Evolutionary conservation across 2,888 invertebrate species (phyloP).

Genomic region (Blomia tropicalis): DNA sequence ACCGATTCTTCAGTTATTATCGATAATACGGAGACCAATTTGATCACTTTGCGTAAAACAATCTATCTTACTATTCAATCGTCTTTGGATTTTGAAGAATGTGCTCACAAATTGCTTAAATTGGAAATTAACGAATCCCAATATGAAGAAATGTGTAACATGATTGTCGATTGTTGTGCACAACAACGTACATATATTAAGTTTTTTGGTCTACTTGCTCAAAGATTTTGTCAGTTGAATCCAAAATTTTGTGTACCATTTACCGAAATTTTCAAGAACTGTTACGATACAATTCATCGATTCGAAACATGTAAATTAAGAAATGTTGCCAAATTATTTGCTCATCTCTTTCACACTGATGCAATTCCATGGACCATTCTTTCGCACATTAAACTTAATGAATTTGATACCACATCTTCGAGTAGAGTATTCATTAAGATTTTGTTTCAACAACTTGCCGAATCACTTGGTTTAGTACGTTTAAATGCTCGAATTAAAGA

Average conservation of each 20-base stretch:
- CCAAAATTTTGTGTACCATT: conserved; percentile 70
- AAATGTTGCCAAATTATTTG: conserved; percentile 92
- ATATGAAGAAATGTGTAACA: conserved; percentile 86
- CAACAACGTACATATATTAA: conserved; percentile 96
- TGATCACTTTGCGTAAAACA: conserved; percentile 74
- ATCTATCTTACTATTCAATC: conserved; percentile 96
- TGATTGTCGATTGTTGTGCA: conserved; percentile 97
- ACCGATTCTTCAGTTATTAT: conserved; percentile 45
- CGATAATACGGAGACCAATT: conserved; percentile 90
- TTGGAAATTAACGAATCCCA: conserved; percentile 92
- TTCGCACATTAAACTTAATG: conserved; percentile 71
- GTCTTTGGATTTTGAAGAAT: conserved; percentile 95
- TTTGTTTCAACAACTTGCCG: conserved; percentile 77
- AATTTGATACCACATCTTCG: conserved; percentile 92
- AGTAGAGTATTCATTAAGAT: conserved; percentile 95
- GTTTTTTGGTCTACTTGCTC: conserved; percentile 81
- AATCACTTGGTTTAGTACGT: conserved; percentile 85
- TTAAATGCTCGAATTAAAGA: conserved; percentile 78
- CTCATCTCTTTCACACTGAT: conserved; percentile 85
- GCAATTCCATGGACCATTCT: conserved; percentile 88
- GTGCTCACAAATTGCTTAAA: conserved; percentile 93
- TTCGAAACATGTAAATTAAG: conserved; percentile 85
- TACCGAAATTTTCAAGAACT: conserved; percentile 83
- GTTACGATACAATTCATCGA: conserved; percentile 77
- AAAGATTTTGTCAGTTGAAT: conserved; percentile 77